Conservation (phyloP, 2,888 invertebrate genomes). For the Amorpha juglandis region DNA sequence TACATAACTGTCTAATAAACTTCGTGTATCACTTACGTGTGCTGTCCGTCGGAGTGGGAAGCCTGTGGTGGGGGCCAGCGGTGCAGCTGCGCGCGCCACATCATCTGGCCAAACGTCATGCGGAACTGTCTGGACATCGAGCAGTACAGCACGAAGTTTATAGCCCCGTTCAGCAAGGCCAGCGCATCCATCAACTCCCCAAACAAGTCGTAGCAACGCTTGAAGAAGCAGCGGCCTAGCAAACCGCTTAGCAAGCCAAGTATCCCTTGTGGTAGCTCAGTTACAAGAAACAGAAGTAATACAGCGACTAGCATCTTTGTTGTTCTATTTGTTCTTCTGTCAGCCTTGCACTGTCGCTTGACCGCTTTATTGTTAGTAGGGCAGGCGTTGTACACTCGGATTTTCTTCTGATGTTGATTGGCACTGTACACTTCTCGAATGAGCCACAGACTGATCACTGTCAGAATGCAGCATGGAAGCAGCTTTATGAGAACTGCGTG, state of each 20-base stretch:
- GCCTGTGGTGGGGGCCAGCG: constrained; percentile 77
- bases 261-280: constrained; percentile 93
- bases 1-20: constrained; percentile 27
- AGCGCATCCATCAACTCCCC: constrained; percentile 96
- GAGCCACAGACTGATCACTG: constrained; percentile 88
- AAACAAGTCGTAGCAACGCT: constrained; percentile 90
- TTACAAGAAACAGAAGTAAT: constrained; percentile 92
- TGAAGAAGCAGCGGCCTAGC: constrained; percentile 88
- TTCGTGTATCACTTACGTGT: constrained; percentile 81
- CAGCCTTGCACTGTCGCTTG: constrained; percentile 73
- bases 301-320: constrained; percentile 96
- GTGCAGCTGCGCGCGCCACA: constrained; percentile 75
- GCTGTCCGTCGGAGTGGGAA: constrained; percentile 86
- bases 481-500: constrained; percentile 92
- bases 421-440: constrained; percentile 89
- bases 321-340: constrained; percentile 88
- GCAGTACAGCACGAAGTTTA: constrained; percentile 97
- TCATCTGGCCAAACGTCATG: constrained; percentile 76
- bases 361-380: constrained; percentile 67
- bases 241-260: constrained; percentile 76
- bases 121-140: constrained; percentile 97
- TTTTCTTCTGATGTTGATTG: constrained; percentile 87
- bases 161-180: constrained; percentile 95
- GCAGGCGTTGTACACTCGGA: constrained; percentile 76
- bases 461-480: constrained; percentile 90